Evolutionary conservation across 2,888 invertebrate species (phyloP).

Genomic region (Escarpia spicata): DNA sequence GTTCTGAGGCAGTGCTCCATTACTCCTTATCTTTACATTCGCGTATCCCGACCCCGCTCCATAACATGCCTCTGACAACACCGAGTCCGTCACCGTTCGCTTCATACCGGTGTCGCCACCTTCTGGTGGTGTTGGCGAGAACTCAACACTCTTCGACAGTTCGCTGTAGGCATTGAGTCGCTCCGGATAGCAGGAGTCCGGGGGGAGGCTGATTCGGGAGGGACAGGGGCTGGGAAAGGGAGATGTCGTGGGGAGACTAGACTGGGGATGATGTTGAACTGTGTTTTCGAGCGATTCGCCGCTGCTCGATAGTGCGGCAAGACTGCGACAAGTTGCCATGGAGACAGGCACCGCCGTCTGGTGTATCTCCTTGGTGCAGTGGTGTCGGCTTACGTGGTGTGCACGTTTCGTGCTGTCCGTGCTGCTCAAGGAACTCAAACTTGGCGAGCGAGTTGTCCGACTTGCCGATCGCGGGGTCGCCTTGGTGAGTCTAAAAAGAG

Average conservation of each 20-base stretch:
- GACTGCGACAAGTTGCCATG: background rate
- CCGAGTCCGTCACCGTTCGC: background rate
- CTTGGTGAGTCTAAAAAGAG: conserved; percentile 75
- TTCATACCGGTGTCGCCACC: conserved; percentile 7
- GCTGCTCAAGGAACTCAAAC: conserved; percentile 54
- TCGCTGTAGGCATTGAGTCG: background rate
- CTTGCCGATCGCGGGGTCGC: background rate
- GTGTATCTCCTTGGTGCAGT: background rate
- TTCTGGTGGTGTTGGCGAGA: background rate
- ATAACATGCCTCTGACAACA: background rate
- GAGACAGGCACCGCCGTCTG: background rate
- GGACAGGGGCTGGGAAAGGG: background rate
- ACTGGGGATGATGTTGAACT: background rate
- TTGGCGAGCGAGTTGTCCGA: conserved; percentile 37
- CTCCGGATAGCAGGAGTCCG: background rate
- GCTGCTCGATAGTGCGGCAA: background rate
- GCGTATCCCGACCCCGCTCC: background rate
- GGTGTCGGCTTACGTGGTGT: conserved; percentile 59
- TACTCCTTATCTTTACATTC: background rate
- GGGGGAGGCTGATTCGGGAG: background rate
- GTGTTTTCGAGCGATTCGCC: background rate
- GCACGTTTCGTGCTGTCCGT: conserved; percentile 47
- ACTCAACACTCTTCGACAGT: background rate
- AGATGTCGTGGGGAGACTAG: background rate
- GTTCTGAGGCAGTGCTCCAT: conserved; percentile 37